Evolutionary conservation across 2,113 vertebrate genomes (phyloP).

Genomic region (Ochotona princeps): DNA sequence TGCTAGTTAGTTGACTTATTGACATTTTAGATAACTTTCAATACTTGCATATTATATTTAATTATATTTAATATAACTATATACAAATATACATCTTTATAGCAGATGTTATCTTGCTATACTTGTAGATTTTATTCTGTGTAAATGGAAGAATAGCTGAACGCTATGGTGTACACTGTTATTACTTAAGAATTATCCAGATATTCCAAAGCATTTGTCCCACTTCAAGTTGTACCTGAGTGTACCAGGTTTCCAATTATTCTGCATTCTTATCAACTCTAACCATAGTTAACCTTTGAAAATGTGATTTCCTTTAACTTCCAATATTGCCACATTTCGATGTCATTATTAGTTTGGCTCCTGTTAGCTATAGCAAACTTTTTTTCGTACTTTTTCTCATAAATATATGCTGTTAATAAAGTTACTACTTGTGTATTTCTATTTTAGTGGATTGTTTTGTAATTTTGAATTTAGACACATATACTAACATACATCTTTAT

Average conservation of each 20-base stretch:
- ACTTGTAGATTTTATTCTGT: not conserved
- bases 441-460: not conserved
- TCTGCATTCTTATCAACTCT: no score
- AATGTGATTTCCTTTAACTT: no score
- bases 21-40: not conserved
- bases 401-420: no score
- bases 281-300: not conserved
- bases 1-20: not conserved
- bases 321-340: no score
- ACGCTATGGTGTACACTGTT: no score
- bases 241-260: not conserved
- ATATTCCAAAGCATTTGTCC: not conserved
- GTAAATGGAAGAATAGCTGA: no score
- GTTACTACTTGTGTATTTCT: no score
- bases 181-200: no score
- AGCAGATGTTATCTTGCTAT: not conserved
- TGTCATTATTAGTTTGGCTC: no score
- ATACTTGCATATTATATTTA: not conserved
- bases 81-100: not conserved
- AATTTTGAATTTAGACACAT: not conserved
- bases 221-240: not conserved
- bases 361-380: no score
- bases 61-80: not conserved
- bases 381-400: no score
- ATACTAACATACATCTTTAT: no score